Base-by-base conservation (phyloP, 2,888 invertebrate species). In the Actias luna region DNA sequence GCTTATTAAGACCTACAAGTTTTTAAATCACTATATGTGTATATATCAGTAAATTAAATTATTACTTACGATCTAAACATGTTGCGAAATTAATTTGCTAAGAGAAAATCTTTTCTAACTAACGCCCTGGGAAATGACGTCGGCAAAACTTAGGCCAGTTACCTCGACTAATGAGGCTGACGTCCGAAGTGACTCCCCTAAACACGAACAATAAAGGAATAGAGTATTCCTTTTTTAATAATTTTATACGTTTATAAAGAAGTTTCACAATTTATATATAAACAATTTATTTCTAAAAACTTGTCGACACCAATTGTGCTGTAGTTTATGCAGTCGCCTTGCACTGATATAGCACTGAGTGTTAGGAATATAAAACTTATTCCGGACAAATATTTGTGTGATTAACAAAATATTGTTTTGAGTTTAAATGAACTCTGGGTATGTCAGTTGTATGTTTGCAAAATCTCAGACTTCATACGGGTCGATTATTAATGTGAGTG, bases 121-220 rank as follows among this genome's bases (percentile, higher is more conserved):
- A 80, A 83, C 79, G 76, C 74, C 72, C 77, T 76, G 77, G 86
- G 81, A 86, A 88, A 84, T 90, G 89, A 90, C 86, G 87, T 79
- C 65, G 81, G 83, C 75, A 80, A 87, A 87, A 82, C 88, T 89
- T 85, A 80, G 84, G 80, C 84, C 88, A 85, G 85, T 86, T 88
- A 89, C 89, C 86, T 87, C 82, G 84, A 83, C 87, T 91, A 90
- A 91, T 90, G 89, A 88, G 86, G 84, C 89, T 83, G 83, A 90
- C 83, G 84, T 88, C 89, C 87, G 80, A 84, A 83, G 84, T 87
- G 82, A 86, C 86, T 86, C 77, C 80, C 81, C 80, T 81, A 85
- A 87, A 84, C 78, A 78, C 76, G 83, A 79, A 84, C 74, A 83
- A 64, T 7, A 71, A 79, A 76, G 33, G 55, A n/a, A 25, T 22